phyloP scores from a whole-genome alignment of 2,113 vertebrate genomes.

The Pterophyllum scalare region DNA sequence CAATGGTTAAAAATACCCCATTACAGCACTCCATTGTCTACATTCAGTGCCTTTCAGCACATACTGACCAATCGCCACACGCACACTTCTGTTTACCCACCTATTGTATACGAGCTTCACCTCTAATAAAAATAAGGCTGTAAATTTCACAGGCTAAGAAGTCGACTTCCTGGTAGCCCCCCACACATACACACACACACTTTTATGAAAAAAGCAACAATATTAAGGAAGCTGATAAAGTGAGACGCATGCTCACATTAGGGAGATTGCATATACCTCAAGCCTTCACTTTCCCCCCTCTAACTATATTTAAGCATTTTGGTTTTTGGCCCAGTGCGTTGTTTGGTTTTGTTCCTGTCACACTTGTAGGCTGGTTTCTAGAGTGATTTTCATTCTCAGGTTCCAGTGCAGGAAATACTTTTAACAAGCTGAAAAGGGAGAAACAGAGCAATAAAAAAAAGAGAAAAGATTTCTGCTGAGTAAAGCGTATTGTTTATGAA shows the following conservation, averaged over 20 bases:
- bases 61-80: constrained; percentile 1
- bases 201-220: constrained; percentile 15
- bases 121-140: constrained; percentile 58
- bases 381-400: background rate
- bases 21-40: constrained; percentile 62
- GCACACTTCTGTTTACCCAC: constrained; percentile 23
- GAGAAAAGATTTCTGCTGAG: no score
- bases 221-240: constrained; percentile 43
- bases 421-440: background rate
- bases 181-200: no score
- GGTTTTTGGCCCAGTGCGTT: background rate
- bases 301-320: background rate
- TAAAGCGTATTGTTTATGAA: background rate
- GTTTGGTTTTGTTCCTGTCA: background rate
- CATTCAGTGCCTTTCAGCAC: constrained; percentile 42
- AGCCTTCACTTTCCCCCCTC: background rate
- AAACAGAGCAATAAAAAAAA: no score
- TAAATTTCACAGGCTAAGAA: constrained; percentile 19
- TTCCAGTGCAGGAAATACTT: constrained; percentile 4
- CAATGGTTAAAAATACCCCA: constrained; percentile 56
- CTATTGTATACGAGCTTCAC: constrained; percentile 37
- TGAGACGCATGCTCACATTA: background rate
- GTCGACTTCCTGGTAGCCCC: constrained; percentile 49
- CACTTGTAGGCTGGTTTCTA: background rate
- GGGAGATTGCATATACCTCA: background rate